Base-by-base conservation (phyloP, 37 sponge, comb jelly and placozoan species). In the Hexactinellida sp. region DNA sequence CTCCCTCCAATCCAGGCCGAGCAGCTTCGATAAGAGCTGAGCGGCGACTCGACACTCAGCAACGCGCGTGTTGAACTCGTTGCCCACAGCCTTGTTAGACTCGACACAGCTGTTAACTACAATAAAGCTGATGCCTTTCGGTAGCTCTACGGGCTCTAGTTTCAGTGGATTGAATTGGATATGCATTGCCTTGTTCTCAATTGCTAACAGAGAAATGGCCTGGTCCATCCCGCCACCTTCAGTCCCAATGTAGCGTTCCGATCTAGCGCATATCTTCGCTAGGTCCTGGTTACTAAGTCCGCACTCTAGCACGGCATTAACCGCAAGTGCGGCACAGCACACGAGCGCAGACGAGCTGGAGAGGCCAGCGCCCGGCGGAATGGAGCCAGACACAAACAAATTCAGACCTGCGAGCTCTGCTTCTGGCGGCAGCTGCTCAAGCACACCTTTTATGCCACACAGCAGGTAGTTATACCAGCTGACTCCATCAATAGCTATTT, bases 281-380 rank as follows among this genome's bases (percentile, higher is more conserved):
- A 98, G 54, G 0, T 89, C 86, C 10, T 71, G 84, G 82, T 92
- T 90, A 19, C 54, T 63, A 1, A 63, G 30, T 25, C 76, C 76
- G 34, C 34, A 63, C 37, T 91, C 85, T 0, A 88, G 54, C 28
- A 90, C 90, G 28, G 86, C 88, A 0, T 83, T 83, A 36, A 96
- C 90, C 0, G 88, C 85, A 9, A 98, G 85, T 25, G 94, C 94
- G 24, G 96, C 87, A 82, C 96, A 95, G 84, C 99, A 98, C 13
- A 98, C 99, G 24, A 98, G 85, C 21, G 99, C 99, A 30, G 99
- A 98, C 0, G 99, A 98, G 84, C 99, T 98, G 37, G 99, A 98
- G 23, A 98, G 93, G 35, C 99, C 99, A 37, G 99, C 89, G 83
- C 91, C 88, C 37, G 94, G 91, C 0, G 95, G 97, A 28, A 96